Conservation (phyloP, 2,888 invertebrate genomes). For the Exocentrus adspersus region DNA sequence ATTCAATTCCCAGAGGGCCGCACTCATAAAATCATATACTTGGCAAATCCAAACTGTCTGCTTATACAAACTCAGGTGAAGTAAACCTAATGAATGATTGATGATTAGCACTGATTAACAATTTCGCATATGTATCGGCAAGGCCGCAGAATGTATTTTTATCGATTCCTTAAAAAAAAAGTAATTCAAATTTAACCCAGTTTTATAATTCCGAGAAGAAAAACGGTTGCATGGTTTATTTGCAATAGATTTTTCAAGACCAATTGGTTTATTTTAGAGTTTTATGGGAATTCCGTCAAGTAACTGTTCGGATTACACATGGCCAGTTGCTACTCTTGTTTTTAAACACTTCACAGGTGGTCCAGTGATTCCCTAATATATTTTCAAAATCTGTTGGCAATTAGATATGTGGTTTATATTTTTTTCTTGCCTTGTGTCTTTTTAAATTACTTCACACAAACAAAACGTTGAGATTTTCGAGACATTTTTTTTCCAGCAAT, state of each 20-base stretch:
- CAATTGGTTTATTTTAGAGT: conserved; percentile 16
- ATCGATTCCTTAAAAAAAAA: not conserved
- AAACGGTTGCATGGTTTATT: conserved; percentile 8
- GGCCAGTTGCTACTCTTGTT: conserved; percentile 1
- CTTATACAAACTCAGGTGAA: no score
- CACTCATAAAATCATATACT: no score
- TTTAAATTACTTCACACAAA: no score
- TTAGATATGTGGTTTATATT: not conserved
- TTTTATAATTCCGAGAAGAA: not conserved
- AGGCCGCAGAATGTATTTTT: not conserved
- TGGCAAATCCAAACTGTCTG: no score
- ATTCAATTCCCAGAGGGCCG: no score
- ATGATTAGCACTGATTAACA: no score
- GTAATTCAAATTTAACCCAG: not conserved
- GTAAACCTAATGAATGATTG: not conserved
- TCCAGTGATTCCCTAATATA: not conserved
- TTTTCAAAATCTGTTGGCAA: not conserved
- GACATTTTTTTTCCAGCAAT: no score
- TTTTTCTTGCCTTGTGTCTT: no score
- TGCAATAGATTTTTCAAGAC: conserved; percentile 8
- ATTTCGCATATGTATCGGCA: no score
- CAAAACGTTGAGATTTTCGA: no score
- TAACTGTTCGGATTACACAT: conserved; percentile 12
- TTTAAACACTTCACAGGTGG: conserved; percentile 18
- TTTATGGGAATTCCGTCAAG: conserved; percentile 22